Conservation (phyloP, 1,140 invertebrate species). For the Drosophila yakuba region DNA sequence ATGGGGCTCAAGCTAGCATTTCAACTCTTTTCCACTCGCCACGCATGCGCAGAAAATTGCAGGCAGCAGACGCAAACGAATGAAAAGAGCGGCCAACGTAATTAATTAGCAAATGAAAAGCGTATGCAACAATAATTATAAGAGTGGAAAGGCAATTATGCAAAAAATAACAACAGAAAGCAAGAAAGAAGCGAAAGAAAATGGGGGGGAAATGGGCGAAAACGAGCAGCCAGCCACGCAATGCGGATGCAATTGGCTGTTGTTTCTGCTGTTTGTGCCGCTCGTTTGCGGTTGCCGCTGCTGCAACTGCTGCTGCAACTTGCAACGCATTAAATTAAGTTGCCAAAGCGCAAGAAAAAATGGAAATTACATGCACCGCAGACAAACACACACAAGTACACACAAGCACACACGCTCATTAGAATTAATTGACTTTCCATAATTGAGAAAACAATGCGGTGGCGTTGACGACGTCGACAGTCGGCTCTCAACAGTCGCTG, state of each 20-base stretch:
- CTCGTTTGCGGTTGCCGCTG: constrained; percentile 49
- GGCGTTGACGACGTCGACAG: constrained; percentile 66
- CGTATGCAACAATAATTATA: constrained; percentile 80
- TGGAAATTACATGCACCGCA: constrained; percentile 77
- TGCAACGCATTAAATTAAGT: constrained; percentile 84
- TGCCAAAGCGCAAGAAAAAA: constrained; percentile 81
- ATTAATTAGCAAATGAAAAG: constrained; percentile 82
- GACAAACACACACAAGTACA: constrained; percentile 16
- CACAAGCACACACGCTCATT: constrained; percentile 59
- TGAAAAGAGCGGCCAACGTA: constrained; percentile 41
- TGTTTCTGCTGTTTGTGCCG: constrained; percentile 46
- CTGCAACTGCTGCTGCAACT: constrained; percentile 37
- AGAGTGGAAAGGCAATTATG: constrained; percentile 78
- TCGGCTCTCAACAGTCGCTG: constrained; percentile 25
- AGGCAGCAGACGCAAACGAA: constrained; percentile 10
- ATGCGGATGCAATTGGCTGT: constrained; percentile 74
- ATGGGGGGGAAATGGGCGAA: constrained; percentile 7
- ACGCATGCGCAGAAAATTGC: constrained; percentile 62
- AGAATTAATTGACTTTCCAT: constrained; percentile 84
- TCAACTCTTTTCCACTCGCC: background rate
- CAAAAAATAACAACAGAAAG: constrained; percentile 51
- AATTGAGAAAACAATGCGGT: constrained; percentile 83
- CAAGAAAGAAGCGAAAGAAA: constrained; percentile 15
- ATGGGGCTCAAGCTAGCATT: background rate
- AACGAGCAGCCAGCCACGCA: constrained; percentile 66